Conservation (phyloP, 2,113 vertebrate species). For the Vulpes ferrilata region DNA sequence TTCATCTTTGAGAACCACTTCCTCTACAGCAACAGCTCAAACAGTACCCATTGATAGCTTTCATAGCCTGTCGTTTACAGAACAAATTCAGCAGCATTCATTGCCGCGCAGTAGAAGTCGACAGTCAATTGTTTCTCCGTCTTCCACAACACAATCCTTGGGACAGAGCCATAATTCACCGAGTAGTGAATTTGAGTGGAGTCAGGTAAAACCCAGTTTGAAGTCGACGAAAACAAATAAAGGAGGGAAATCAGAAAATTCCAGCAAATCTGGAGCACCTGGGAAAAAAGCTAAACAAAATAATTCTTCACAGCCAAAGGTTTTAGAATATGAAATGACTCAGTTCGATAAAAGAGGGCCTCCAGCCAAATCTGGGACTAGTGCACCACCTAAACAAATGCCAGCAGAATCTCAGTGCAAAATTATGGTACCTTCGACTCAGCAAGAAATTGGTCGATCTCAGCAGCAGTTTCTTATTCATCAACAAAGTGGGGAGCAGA, state of each 20-base stretch:
- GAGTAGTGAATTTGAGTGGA: conserved; percentile 96
- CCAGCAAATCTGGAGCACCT: conserved; percentile 90
- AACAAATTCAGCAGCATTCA: conserved; percentile 98
- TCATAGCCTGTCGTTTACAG: conserved; percentile 95
- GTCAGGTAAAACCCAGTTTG: conserved; percentile 93
- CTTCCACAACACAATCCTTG: conserved; percentile 95
- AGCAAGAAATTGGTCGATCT: conserved; percentile 90
- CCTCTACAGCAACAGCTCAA: conserved; percentile 97
- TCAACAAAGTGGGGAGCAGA: conserved; percentile 94
- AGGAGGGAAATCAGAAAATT: conserved; percentile 90
- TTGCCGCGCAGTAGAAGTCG: conserved; percentile 96
- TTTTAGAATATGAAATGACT: conserved; percentile 98
- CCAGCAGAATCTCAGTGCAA: conserved; percentile 91
- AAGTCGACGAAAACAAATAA: conserved; percentile 94
- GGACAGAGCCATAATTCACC: conserved; percentile 94
- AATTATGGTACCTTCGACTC: conserved; percentile 90
- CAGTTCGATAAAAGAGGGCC: conserved; percentile 95
- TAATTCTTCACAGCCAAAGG: conserved; percentile 91
- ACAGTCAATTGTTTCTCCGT: conserved; percentile 97
- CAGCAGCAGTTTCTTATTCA: conserved; percentile 95
- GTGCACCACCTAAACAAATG: conserved; percentile 86
- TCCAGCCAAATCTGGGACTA: conserved; percentile 91
- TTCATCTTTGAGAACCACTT: conserved; percentile 96
- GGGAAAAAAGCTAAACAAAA: conserved; percentile 94
- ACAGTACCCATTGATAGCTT: conserved; percentile 98